Base-by-base conservation (phyloP, 1,140 invertebrate species). In the Papilio aristodemus region DNA sequence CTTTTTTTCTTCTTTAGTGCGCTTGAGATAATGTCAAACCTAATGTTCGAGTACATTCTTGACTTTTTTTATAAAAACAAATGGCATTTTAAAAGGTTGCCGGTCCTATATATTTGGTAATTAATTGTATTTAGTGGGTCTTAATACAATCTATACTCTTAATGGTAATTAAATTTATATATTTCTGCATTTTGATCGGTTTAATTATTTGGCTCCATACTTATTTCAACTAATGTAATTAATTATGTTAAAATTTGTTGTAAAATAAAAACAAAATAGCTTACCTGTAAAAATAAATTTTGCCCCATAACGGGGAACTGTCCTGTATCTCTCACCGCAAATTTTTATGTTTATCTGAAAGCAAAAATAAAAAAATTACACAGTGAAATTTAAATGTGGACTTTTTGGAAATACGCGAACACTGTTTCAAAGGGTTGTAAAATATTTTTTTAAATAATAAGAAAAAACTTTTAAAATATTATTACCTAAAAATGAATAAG, bases 261-360 rank as follows among this genome's bases (percentile, higher is more conserved):
- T 22, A 10, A 22, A 22, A 39, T 1, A 17, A 25, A 46, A 46
- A 7, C n/a, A 87, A 50, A 22, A 50, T 50, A 11, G 46, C 87
- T 87, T 77, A 89, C 87, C 85, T 74, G 82, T 68, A 79, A 57
- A 62, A 79, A 58, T 63, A 79, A 68, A 70, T 76, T 80, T 22
- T 76, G 75, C 87, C 87, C 87, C 87, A 89, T 89, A 62, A 75
- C 74, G 84, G 85, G 87, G 84, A 74, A 70, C 57, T 68, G 4
- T 25, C 19, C 63, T 32, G 22, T 66, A 1, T 32, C 22, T 17
- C 63, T 71, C 9, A 54, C 39, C 54, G 43, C 41, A 54, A 60
- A 66, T 43, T 41, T 54, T 37, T 54, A 46, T 43, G 41, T 43
- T 70, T 59, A n/a, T 57, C 72, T 73, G 76, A 72, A 75, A 70